Conservation (phyloP, 2,113 vertebrate genomes). For the Aptenodytes forsteri region DNA sequence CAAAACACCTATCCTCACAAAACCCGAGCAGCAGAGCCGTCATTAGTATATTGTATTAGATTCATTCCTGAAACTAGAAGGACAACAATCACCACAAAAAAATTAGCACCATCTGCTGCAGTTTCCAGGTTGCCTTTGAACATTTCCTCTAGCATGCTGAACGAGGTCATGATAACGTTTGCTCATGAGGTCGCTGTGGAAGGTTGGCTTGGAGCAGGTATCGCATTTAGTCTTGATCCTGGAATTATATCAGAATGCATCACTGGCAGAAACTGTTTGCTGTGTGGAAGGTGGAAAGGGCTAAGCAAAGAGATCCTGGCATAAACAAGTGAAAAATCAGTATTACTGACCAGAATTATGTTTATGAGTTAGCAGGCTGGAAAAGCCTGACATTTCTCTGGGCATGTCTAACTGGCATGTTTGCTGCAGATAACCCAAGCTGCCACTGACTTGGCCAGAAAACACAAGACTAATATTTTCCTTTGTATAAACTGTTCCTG, state of each 20-base stretch:
- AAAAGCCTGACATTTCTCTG: background rate
- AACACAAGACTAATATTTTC: constrained; percentile 1
- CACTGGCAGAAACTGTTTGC: background rate
- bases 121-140: background rate
- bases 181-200: background rate
- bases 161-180: background rate
- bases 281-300: background rate
- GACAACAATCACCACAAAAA: background rate
- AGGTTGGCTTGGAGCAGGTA: background rate
- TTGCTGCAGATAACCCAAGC: constrained; percentile 8
- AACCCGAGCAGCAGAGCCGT: background rate
- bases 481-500: background rate
- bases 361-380: background rate
- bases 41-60: background rate
- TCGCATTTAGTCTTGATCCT: background rate
- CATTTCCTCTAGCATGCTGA: background rate
- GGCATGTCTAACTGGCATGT: background rate
- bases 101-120: background rate
- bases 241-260: background rate
- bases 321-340: background rate
- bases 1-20: background rate
- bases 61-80: background rate
- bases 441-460: background rate
- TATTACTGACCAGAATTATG: background rate
- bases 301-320: background rate